A percentile compares a stretch with the other conserved stretches of the same genome.
Evolutionary conservation across 1,140 invertebrate species (phyloP).

Genomic region (Euura saliciscinereae): DNA sequence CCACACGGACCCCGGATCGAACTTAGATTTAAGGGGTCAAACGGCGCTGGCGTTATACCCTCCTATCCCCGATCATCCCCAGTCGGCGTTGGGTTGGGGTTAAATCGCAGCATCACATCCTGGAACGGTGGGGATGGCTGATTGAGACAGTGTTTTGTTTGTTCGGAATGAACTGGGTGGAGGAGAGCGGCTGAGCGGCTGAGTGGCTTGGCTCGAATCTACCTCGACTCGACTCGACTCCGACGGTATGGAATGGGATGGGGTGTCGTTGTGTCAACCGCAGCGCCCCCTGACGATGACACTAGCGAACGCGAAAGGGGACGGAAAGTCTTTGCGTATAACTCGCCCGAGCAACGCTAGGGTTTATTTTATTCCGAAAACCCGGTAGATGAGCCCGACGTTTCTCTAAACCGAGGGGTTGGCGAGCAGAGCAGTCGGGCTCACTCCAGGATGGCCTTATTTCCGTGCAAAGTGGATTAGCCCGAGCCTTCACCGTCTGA

Average conservation of each 20-base stretch:
- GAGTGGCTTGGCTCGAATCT: background rate
- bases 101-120: slow-evolving; percentile 34
- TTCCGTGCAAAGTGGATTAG: slow-evolving; percentile 48
- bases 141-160: slow-evolving; percentile 59
- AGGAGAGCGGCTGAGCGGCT: background rate
- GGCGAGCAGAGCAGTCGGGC: slow-evolving; percentile 18
- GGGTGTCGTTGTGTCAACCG: slow-evolving; percentile 58
- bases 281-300: slow-evolving; percentile 60
- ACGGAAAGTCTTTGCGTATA: slow-evolving; percentile 50
- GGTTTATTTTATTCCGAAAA: slow-evolving; percentile 11
- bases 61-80: background rate
- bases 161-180: slow-evolving; percentile 30
- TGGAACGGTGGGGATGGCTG: slow-evolving; percentile 46
- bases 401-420: slow-evolving; percentile 42
- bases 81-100: slow-evolving; percentile 21
- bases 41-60: background rate
- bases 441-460: slow-evolving; percentile 34
- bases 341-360: slow-evolving; percentile 41
- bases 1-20: slow-evolving; percentile 42
- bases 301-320: slow-evolving; percentile 56
- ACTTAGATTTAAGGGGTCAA: slow-evolving; percentile 57
- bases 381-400: slow-evolving; percentile 1
- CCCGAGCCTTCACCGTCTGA: background rate
- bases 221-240: background rate
- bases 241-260: slow-evolving; percentile 24